Percentiles rank a stretch among this genome's conserved stretches.
Evolutionary conservation across 2,797 vertebrate genomes (phyloP).

Genomic region (Antrozous pallidus): DNA sequence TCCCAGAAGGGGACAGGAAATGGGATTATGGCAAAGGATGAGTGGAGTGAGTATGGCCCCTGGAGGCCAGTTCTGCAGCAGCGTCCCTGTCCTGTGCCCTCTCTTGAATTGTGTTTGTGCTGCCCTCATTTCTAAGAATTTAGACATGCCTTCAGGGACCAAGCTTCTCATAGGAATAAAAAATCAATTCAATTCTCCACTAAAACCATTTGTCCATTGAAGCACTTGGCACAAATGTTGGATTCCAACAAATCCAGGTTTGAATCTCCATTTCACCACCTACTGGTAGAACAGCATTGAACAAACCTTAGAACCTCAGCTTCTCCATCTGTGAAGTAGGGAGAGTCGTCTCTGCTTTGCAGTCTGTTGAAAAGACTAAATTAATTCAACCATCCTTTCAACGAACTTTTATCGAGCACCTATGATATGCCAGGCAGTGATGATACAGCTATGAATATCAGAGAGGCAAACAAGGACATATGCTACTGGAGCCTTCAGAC

Average conservation of each 20-base stretch:
- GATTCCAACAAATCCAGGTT: not conserved
- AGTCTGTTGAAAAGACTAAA: not conserved
- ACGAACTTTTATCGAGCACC: not conserved
- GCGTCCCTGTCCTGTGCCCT: not conserved
- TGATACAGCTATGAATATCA: not conserved
- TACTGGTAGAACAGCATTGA: not conserved
- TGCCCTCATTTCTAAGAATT: conserved; percentile 41
- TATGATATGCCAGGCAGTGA: not conserved
- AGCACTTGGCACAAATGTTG: not conserved
- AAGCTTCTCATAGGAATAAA: conserved; percentile 1
- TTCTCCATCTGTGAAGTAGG: not conserved
- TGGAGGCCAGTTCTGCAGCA: not conserved
- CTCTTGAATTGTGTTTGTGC: not conserved
- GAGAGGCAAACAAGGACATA: not conserved
- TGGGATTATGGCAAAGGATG: not conserved
- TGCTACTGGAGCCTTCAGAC: fast-evolving
- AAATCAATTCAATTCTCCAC: not conserved
- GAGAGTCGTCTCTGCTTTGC: not conserved
- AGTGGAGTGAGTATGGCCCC: not conserved
- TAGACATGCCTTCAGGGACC: not conserved
- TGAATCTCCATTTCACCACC: not conserved
- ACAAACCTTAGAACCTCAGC: not conserved
- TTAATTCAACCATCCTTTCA: not conserved
- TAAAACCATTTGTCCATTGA: not conserved
- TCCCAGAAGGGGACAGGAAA: not conserved